Evolutionary conservation across 2,888 invertebrate genomes (phyloP), one percentile per base, ranked within the genome.

Genomic region (Tenthredo distinguenda): DNA sequence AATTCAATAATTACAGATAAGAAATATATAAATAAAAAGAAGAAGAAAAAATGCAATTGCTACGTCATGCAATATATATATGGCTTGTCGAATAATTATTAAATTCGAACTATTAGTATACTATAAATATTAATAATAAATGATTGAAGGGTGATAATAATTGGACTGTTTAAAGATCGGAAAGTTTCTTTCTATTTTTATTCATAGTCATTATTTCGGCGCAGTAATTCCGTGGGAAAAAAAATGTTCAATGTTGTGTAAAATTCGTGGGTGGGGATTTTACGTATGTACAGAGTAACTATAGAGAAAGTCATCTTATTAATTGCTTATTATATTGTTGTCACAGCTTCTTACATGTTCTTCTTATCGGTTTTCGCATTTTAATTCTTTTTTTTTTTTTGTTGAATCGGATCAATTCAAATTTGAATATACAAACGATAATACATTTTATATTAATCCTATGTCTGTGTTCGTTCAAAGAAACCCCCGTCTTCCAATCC

Each of bases 381-480:
- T 37, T 87, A 87, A 88, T 86, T 83, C 26, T 86, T 86, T 82
- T 76, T 85, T 55, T 65, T 74, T 85, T 84, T 87, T 85, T 86
- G 84, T 87, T 87, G 87, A 84, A 31, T 85, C 90, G 88, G 90
- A 90, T 90, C 87, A 86, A 90, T 89, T 92, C 89, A 88, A 87
- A 91, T 88, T 90, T 89, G 89, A 90, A 91, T 91, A 91, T 88
- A 89, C 87, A 88, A 90, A 92, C 89, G 88, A 92, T 90, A 93
- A 93, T 93, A 93, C 91, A 93, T 93, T 93, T 93, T 92, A 92
- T 93, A 93, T 92, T 92, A 93, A 93, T 92, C 92, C 90, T 91
- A 90, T 87, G 85, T 89, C 83, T 86, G 85, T 90, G 87, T 88
- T 86, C 87, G 86, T 89, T 88, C 87, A 88, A 87, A 79, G 10